These are phyloP conservation scores for Aricia artaxerxes DNA, from an alignment of 2,888 invertebrate genomes.

Conservation along the genomic window DNA sequence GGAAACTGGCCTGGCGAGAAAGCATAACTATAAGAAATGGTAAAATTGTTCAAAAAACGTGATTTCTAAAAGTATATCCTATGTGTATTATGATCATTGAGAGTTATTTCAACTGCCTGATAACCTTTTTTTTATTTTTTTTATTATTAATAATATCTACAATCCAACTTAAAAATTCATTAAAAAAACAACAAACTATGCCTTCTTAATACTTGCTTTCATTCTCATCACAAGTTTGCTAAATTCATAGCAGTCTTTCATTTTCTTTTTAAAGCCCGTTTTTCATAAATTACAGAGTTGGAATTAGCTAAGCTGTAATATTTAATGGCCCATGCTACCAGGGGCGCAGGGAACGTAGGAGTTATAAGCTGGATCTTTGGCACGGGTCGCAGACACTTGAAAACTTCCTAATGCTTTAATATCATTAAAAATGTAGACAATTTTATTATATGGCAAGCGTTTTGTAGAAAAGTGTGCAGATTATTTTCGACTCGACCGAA, in stretches of 20 bases:
- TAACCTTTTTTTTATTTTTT: too few relatives aligned
- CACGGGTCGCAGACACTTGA: constrained; percentile 11
- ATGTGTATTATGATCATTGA: too few relatives aligned
- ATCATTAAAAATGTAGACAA: constrained; percentile 22
- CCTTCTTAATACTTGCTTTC: not conserved
- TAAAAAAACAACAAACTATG: not conserved
- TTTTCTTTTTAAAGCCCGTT: not conserved
- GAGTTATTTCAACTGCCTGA: too few relatives aligned
- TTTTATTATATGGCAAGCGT: not conserved
- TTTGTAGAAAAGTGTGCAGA: not conserved
- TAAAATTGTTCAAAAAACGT: too few relatives aligned
- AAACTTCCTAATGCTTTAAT: constrained; percentile 16
- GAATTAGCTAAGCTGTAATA: constrained; percentile 27
- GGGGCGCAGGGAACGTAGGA: not conserved
- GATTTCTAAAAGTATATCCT: too few relatives aligned
- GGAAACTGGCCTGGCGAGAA: too few relatives aligned
- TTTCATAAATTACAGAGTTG: constrained; percentile 25
- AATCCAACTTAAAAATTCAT: too few relatives aligned
- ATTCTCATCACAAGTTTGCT: not conserved
- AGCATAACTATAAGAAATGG: too few relatives aligned
- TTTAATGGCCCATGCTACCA: constrained; percentile 17
- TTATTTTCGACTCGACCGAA: not conserved
- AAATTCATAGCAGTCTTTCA: constrained; percentile 15
- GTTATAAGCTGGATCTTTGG: constrained; percentile 30
- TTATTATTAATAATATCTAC: too few relatives aligned